Evolutionary conservation across 1,140 invertebrate genomes (phyloP), one percentile per base, ranked within the genome.

Genomic region (Octopus bimaculoides): DNA sequence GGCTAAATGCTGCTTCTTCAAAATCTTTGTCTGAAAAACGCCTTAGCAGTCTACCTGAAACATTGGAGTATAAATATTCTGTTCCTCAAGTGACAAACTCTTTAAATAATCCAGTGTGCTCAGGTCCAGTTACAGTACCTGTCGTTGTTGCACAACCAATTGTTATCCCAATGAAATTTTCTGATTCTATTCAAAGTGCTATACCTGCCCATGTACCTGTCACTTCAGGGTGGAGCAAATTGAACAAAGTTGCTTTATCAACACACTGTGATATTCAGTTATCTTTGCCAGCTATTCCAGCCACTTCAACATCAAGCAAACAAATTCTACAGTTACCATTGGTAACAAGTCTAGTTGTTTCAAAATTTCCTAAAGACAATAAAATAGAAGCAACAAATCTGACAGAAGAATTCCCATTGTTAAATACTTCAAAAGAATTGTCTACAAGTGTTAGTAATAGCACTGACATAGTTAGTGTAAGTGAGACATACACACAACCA

Each of bases 141-240:
- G 82, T 83, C n/a, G 82, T 81, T 14, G 79, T 73, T 20, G 81
- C 80, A 20, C 81, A 85, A 66, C 81, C 82, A 7, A 77, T 84
- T 10, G 74, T 12, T 41, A 14, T 75, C 6, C 74, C 74, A 52
- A 75, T 53, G 52, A 52, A 41, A 52, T 75, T 75, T 41, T 52
- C 14, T 52, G 52, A 52, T 52, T 53, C 74, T 53, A 41, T 75
- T 53, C 74, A 75, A 52, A 75, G 74, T 75, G 20, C 52, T 66
- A 12, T 66, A 66, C n/a, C 12, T 66, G 10, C 61, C 26, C 26
- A 41, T 41, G 26, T 41, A 10, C 14, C 66, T 9, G 14, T 71
- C 9, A 17, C 26, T 41, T 41, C 26, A 41, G 26, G 26, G 26
- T 41, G 26, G 26, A 41, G 26, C 26, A 41, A 66, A 66, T 14